Conservation (phyloP, 2,888 invertebrate genomes). For the Rhingia campestris region DNA sequence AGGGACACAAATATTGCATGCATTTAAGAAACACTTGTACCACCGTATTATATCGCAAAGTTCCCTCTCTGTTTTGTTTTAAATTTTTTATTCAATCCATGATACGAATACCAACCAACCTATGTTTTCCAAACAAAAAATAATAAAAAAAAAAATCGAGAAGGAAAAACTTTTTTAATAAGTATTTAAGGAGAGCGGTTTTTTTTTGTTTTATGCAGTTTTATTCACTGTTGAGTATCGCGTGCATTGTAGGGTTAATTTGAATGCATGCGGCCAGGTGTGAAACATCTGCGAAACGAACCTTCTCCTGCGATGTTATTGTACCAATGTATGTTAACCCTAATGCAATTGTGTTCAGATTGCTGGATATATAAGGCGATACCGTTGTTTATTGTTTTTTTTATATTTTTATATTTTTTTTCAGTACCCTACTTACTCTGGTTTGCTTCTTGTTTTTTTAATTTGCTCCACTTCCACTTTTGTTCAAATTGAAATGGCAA, state of each 20-base stretch:
- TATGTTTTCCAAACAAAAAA: conserved; percentile 17
- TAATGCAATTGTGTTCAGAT: conserved; percentile 67
- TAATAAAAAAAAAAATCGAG: conserved; percentile 29
- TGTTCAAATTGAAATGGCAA: conserved; percentile 62
- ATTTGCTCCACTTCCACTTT: conserved; percentile 63
- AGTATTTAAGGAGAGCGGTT: conserved; percentile 60
- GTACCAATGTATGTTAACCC: conserved; percentile 48
- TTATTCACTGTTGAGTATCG: conserved; percentile 28
- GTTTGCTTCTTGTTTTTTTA: conserved; percentile 40
- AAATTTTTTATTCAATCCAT: conserved; percentile 13
- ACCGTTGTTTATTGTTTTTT: conserved; percentile 24
- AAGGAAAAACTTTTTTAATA: conserved; percentile 64
- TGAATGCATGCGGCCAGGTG: conserved; percentile 73
- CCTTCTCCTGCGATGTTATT: conserved; percentile 21
- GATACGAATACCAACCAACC: no score
- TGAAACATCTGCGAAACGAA: conserved; percentile 69
- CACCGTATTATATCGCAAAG: background rate
- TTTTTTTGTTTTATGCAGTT: conserved; percentile 19
- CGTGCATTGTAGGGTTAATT: conserved; percentile 68
- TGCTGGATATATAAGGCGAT: conserved; percentile 51
- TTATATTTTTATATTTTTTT: background rate
- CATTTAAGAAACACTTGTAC: conserved; percentile 58
- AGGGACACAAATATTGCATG: conserved; percentile 64
- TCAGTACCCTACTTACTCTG: conserved; percentile 7
- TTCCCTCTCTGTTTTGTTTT: conserved; percentile 3